phyloP scores from a whole-genome alignment of 1,140 invertebrate species.

The Grapholita molesta region DNA sequence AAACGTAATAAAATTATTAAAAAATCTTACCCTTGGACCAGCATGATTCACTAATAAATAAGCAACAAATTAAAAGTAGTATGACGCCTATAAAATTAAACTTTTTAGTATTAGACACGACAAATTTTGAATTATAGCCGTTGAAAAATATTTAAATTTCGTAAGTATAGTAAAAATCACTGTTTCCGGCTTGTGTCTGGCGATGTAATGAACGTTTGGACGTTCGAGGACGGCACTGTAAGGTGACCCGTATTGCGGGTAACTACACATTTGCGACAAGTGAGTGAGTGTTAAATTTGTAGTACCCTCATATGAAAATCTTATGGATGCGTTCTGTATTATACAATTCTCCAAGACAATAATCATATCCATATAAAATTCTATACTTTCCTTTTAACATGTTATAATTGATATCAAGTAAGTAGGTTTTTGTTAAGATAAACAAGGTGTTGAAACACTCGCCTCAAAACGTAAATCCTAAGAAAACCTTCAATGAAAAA shows the following conservation, averaged over 20 bases:
- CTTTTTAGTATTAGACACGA: neutral
- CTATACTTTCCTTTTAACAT: neutral
- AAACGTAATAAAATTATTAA: constrained; percentile 15
- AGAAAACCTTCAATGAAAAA: too few relatives aligned
- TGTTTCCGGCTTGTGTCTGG: constrained; percentile 44
- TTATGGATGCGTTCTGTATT: neutral
- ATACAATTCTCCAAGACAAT: neutral
- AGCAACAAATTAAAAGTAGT: neutral
- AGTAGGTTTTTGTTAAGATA: neutral
- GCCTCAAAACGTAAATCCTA: too few relatives aligned
- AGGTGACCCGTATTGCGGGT: constrained; percentile 32
- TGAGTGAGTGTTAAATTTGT: neutral
- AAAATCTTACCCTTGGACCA: constrained; percentile 47
- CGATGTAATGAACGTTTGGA: constrained; percentile 51
- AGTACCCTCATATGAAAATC: neutral
- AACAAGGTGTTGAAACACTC: too few relatives aligned
- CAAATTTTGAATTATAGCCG: neutral
- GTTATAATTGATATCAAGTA: neutral
- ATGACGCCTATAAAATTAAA: constrained; percentile 3
- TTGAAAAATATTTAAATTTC: neutral
- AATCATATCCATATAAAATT: neutral
- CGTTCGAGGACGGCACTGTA: constrained; percentile 22
- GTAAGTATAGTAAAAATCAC: constrained; percentile 28
- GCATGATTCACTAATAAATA: constrained; percentile 40
- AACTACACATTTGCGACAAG: constrained; percentile 21